Percentiles rank a stretch among this genome's conserved stretches.
Evolutionary conservation across 2,113 vertebrate species (phyloP).

Genomic region (Microtus richardsoni): DNA sequence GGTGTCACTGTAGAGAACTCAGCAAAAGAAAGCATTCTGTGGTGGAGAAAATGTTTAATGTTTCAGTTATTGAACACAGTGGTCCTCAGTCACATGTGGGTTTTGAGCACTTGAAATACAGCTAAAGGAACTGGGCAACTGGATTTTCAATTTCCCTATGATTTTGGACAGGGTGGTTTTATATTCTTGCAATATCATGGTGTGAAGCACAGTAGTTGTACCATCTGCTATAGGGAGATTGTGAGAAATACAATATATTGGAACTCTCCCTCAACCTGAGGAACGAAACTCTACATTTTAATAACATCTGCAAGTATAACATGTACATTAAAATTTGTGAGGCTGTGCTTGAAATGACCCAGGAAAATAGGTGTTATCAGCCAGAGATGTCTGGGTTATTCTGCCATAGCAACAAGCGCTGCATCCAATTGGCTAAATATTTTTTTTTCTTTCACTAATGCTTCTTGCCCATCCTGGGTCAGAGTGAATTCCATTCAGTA

Average conservation of each 20-base stretch:
- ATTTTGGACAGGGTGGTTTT: background rate
- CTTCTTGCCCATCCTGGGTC: background rate
- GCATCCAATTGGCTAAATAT: background rate
- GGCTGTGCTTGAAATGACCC: background rate
- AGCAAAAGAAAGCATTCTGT: background rate
- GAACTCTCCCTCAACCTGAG: background rate
- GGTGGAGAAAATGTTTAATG: background rate
- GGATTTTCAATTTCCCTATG: background rate
- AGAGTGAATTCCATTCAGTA: background rate
- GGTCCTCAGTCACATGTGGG: background rate
- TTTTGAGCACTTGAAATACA: background rate
- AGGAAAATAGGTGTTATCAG: background rate
- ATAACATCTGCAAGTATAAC: background rate
- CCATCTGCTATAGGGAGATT: background rate
- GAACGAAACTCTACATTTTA: background rate
- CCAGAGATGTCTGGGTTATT: background rate
- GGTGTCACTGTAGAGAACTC: background rate
- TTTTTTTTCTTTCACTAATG: conserved; percentile 28
- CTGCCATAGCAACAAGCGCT: background rate
- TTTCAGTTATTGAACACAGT: background rate
- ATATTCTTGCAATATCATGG: background rate
- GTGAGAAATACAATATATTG: conserved; percentile 4
- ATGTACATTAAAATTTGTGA: background rate
- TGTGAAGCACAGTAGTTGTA: background rate
- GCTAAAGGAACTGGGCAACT: background rate